phyloP scores from a whole-genome alignment of 2,888 invertebrate genomes.

The Amitus sp. region DNA sequence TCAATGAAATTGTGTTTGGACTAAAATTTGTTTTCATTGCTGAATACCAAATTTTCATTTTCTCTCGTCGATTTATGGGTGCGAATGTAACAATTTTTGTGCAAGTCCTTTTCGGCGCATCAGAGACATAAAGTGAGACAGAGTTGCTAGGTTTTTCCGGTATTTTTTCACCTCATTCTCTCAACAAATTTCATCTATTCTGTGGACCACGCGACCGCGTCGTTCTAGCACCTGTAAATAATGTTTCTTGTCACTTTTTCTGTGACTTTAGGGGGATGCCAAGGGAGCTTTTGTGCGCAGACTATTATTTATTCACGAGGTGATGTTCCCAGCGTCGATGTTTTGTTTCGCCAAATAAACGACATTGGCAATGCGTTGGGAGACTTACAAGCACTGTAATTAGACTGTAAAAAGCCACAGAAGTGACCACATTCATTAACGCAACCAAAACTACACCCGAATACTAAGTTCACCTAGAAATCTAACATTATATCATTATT shows the following conservation, averaged over 20 bases:
- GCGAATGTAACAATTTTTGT: no score
- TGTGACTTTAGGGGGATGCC: constrained; percentile 12
- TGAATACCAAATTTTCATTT: no score
- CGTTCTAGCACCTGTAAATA: constrained; percentile 6
- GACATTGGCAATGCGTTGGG: constrained; percentile 1
- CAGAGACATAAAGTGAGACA: no score
- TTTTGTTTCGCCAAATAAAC: constrained; percentile 25
- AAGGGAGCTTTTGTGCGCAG: constrained; percentile 11
- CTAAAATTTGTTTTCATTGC: no score
- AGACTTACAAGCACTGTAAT: constrained; percentile 23
- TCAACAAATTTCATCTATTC: constrained; percentile 8
- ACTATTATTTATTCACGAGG: constrained; percentile 30
- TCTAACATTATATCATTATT: no score
- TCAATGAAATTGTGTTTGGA: no score
- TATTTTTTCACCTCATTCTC: not conserved
- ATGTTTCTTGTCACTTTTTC: constrained; percentile 13
- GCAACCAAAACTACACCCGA: constrained; percentile 19
- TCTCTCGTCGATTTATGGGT: no score
- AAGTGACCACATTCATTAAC: constrained; percentile 22
- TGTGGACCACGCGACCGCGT: not conserved
- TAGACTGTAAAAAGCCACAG: constrained; percentile 22
- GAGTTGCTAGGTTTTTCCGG: not conserved
- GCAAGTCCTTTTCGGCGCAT: no score
- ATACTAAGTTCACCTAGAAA: no score
- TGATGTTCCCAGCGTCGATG: constrained; percentile 21